Evolutionary conservation across 1,140 invertebrate species (phyloP), one percentile per base, ranked within the genome.

Genomic region (Oreohelix idahoensis): DNA sequence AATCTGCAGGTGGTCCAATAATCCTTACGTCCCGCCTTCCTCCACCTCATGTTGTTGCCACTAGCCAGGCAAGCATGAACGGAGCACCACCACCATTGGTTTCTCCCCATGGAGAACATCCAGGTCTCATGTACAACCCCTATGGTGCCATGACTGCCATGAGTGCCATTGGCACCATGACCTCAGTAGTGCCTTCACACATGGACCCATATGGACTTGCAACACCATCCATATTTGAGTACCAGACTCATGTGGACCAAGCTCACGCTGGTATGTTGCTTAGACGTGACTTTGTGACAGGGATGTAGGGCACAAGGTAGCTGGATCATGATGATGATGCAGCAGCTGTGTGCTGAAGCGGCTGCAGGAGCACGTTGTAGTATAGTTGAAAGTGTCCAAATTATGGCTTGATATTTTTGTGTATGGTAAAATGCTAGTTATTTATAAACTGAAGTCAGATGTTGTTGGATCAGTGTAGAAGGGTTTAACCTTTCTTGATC

Each of bases 201-300:
- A 75, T 82, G 71, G 80, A 83, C 78, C 81, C 81, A 2, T 88
- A 86, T 70, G 84, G 86, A n/a, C 74, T 84, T 15, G 76, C 84
- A 70, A 85, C 89, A 70, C 87, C 90, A 70, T 85, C 89, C 49
- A 87, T 90, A 71, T 80, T 91, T 36, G 89, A 90, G 81, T 90
- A 91, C 79, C 89, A 88, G 1, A 86, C 86, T 0, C 75, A 84
- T 29, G 39, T 89, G 29, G 90, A 91, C 39, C 89, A 89, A 69
- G 85, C 87, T 53, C 87, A 85, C 66, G 87, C 79, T 45, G 90
- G 90, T 91, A 91, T 90, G 90, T 91, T n/a, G n/a, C n/a, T 88
- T 76, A 71, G 85, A 84, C 84, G 83, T 73, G 77, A 80, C 26
- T 80, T 69, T 71, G 35, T 80, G 26, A 80, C 79, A 15, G 79